These are phyloP conservation scores for Drosophila biarmipes DNA, from an alignment of 1,140 invertebrate genomes.

Conservation along the genomic window DNA sequence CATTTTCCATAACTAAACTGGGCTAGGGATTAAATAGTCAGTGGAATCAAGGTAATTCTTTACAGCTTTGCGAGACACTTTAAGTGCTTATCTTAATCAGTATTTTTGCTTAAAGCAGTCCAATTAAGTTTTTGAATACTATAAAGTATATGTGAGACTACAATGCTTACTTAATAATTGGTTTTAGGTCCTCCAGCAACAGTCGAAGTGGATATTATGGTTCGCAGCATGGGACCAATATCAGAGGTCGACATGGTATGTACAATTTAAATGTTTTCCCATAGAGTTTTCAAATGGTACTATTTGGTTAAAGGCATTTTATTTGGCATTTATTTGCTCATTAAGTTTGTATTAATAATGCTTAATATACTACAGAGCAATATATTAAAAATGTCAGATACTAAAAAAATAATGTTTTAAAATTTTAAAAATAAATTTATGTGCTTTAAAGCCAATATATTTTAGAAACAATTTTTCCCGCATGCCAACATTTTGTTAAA, in stretches of 20 bases:
- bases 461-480: too few species aligned
- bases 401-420: too few species aligned
- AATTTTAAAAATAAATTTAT: too few species aligned
- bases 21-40: not conserved
- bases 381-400: too few species aligned
- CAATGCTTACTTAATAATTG: not conserved
- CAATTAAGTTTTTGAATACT: too few species aligned
- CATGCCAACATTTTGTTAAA: too few species aligned
- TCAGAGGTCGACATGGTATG: conserved; percentile 95
- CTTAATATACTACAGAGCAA: too few species aligned
- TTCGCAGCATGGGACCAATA: conserved; percentile 94
- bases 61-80: not conserved
- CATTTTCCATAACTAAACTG: conserved; percentile 14
- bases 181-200: conserved; percentile 89
- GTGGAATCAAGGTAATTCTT: not conserved
- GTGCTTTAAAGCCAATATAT: too few species aligned
- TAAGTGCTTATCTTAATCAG: not conserved
- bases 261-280: not conserved
- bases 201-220: conserved; percentile 94
- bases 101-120: not conserved
- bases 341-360: too few species aligned
- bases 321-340: too few species aligned
- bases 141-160: not conserved
- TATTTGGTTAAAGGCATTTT: too few species aligned
- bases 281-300: too few species aligned